Percentiles rank a stretch among this genome's conserved stretches.
Conservation (phyloP, 2,888 invertebrate genomes). For the Yponomeuta cagnagella region DNA sequence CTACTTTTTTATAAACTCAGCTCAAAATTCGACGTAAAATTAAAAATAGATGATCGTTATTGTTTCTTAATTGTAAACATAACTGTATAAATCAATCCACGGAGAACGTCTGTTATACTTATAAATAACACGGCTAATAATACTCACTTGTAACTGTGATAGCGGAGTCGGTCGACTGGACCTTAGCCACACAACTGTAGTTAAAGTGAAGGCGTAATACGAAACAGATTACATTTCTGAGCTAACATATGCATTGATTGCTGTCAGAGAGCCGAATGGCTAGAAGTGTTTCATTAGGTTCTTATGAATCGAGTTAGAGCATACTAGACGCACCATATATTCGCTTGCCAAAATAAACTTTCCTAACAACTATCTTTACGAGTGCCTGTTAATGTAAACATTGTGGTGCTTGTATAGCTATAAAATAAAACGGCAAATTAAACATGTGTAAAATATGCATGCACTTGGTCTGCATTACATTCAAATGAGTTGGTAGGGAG, state of each 20-base stretch:
- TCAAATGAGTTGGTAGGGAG: not conserved
- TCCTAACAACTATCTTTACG: not conserved
- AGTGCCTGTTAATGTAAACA: not conserved
- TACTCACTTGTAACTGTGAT: not conserved
- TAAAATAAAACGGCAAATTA: constrained; percentile 1
- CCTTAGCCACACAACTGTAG: not conserved
- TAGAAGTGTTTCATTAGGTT: constrained; percentile 7
- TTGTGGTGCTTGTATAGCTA: not conserved
- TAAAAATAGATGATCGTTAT: not conserved
- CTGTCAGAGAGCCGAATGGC: constrained; percentile 5
- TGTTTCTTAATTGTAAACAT: not conserved
- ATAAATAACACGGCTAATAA: not conserved
- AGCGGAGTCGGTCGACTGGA: not conserved
- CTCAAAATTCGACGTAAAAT: not conserved
- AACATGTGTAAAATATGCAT: not conserved
- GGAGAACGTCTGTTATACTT: no score
- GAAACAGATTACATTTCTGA: constrained; percentile 6
- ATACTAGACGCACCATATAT: not conserved
- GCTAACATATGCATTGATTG: not conserved
- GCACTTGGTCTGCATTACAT: not conserved
- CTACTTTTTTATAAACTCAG: not conserved
- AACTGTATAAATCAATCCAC: not conserved
- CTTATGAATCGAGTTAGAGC: constrained; percentile 1
- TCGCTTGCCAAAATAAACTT: not conserved
- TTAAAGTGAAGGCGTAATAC: not conserved